Percentiles rank a stretch among this genome's conserved stretches.
These are phyloP conservation scores for Diorhabda elongata DNA, from an alignment of 1,140 invertebrate genomes.

Conservation along the genomic window DNA sequence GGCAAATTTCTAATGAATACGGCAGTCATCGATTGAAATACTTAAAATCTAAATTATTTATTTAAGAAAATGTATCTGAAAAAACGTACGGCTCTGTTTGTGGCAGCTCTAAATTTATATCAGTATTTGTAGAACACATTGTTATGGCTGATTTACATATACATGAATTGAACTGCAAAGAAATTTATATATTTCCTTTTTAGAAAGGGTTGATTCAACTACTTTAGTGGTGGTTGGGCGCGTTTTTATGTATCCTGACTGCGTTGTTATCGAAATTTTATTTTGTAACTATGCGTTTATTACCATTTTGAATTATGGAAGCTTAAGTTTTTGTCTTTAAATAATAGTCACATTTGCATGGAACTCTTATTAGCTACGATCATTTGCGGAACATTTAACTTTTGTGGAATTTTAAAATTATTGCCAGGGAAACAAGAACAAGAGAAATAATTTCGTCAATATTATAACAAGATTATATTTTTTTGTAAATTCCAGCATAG, in stretches of 20 bases:
- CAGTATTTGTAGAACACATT: conserved; percentile 21
- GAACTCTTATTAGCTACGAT: conserved; percentile 8
- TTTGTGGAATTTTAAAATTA: neutral
- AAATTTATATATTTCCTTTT: conserved; percentile 28
- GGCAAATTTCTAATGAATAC: too few species aligned
- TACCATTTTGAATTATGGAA: conserved; percentile 11
- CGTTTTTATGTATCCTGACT: conserved; percentile 14
- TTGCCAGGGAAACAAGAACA: too few species aligned
- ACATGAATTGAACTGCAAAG: conserved; percentile 25
- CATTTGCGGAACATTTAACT: conserved; percentile 14
- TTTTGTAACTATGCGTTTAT: conserved; percentile 19
- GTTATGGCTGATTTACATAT: conserved; percentile 25
- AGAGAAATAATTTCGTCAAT: too few species aligned
- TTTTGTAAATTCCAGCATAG: too few species aligned
- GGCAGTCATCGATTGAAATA: too few species aligned
- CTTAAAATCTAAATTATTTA: too few species aligned
- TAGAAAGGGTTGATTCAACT: conserved; percentile 22
- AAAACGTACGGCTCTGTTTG: neutral
- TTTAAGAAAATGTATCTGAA: too few species aligned
- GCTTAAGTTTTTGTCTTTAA: conserved; percentile 12
- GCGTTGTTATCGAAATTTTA: conserved; percentile 8
- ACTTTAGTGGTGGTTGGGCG: conserved; percentile 23
- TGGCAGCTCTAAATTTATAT: conserved; percentile 21
- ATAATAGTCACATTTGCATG: conserved; percentile 12
- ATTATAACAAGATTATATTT: too few species aligned